Conservation (phyloP, 2,888 invertebrate genomes). For the Sinelater perroti region DNA sequence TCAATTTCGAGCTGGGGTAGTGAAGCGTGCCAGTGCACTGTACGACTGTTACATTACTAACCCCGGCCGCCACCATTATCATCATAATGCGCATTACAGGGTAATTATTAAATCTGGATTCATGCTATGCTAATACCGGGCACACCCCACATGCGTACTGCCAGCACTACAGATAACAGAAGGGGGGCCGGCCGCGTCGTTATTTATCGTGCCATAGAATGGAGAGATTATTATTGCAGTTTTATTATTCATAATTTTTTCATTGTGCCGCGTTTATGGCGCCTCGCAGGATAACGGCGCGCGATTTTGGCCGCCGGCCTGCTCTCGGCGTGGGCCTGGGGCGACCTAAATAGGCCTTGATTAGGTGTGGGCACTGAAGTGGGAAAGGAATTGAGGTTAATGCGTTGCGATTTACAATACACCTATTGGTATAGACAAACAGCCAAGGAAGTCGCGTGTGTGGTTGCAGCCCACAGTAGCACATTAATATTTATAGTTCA, state of each 20-base stretch:
- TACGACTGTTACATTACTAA: conserved; percentile 37
- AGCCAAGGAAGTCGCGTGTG: no score
- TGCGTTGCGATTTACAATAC: no score
- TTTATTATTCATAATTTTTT: conserved; percentile 50
- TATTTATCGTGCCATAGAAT: conserved; percentile 39
- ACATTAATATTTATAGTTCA: no score
- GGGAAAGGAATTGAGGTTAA: no score
- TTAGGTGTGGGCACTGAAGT: no score
- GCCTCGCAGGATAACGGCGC: no score
- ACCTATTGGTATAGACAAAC: no score
- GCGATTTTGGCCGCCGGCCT: no score
- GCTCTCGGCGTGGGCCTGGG: no score
- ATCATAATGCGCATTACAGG: conserved; percentile 58
- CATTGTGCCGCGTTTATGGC: neutral
- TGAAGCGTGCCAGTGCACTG: conserved; percentile 39
- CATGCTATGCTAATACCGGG: conserved; percentile 50
- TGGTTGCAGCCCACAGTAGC: no score
- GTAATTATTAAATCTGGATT: conserved; percentile 58
- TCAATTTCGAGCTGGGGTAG: conserved; percentile 44
- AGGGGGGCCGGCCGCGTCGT: conserved; percentile 29
- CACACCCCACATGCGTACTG: conserved; percentile 46
- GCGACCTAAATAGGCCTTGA: no score
- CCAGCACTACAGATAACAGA: conserved; percentile 37
- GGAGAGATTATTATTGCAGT: conserved; percentile 51
- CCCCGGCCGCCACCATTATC: conserved; percentile 49